Evolutionary conservation across 2,113 vertebrate species (phyloP), one percentile per base, ranked within the genome.

Genomic region (Cricetomys ansorgei): DNA sequence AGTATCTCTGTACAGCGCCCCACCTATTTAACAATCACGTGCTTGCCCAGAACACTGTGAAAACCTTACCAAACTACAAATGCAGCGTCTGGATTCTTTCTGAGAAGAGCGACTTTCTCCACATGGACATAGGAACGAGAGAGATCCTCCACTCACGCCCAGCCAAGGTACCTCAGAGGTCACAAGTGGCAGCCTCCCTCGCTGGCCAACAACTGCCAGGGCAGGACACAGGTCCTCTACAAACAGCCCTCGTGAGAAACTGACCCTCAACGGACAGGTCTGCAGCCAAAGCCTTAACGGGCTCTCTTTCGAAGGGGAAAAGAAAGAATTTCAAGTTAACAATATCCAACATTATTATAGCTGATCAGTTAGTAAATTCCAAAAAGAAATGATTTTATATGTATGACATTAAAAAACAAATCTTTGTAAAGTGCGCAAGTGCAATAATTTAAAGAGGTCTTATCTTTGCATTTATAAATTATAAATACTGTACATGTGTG

Each of bases 401-500:
- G 85, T 97, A 89, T 94, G 94, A 96, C 92, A 97, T 96, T 97
- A 96, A 76, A 87, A 85, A 59, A 57, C 34, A 89, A 95, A 94
- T 90, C 88, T 98, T 98, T 98, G 98, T 98, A 98, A 97, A 98
- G 97, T 98, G 98, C 98, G 87, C 98, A 99, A 99, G 98, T 98
- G 98, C 99, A 99, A 98, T 99, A 98, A 99, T 98, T 98, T 99
- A 98, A 98, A 98, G 97, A 98, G 98, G 98, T 99, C 98, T 98
- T 98, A 99, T 98, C 98, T 99, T 98, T 98, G 98, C 98, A 98
- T 99, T 98, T 99, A 98, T 99, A 98, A 98, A 98, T 98, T 99
- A 99, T 99, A 99, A 98, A 99, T 99, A 99, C 93, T 99, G 99
- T 99, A 99, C 97, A 99, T 99, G 98, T 98, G 98, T 98, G 98